These are phyloP conservation scores for Campoletis sonorensis DNA, from an alignment of 1,140 invertebrate species.

Conservation along the genomic window DNA sequence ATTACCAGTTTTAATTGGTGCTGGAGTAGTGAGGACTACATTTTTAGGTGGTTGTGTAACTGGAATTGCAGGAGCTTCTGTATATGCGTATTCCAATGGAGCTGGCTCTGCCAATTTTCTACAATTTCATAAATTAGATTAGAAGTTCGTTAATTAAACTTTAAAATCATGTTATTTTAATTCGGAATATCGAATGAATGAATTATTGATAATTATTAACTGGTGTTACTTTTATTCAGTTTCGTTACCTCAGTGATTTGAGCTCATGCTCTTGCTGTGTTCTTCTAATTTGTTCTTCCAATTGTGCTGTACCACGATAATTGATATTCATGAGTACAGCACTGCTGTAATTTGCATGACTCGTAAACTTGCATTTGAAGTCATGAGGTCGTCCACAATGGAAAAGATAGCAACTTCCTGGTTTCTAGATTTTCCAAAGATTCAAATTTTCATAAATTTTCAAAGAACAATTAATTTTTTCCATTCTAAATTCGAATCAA, in stretches of 20 bases:
- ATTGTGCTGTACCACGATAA: conserved; percentile 78
- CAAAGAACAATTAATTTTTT: conserved; percentile 24
- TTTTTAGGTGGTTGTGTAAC: conserved; percentile 60
- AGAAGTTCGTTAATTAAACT: not conserved
- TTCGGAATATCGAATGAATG: conserved; percentile 27
- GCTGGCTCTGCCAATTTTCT: conserved; percentile 60
- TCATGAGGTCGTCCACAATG: conserved; percentile 92
- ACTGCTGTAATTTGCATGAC: conserved; percentile 92
- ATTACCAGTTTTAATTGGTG: conserved; percentile 60
- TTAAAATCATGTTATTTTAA: not conserved
- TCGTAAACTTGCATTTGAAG: conserved; percentile 95
- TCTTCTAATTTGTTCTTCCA: conserved; percentile 83
- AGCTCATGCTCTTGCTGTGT: conserved; percentile 90
- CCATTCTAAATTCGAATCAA: not conserved
- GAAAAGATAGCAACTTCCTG: conserved; percentile 94
- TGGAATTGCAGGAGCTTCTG: conserved; percentile 56
- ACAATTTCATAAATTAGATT: conserved; percentile 17
- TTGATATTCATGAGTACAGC: conserved; percentile 83
- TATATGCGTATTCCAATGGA: conserved; percentile 63
- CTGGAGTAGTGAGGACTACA: conserved; percentile 57
- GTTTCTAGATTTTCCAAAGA: conserved; percentile 78
- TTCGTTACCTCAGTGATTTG: conserved; percentile 82
- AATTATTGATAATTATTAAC: conserved; percentile 26
- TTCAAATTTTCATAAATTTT: conserved; percentile 25
- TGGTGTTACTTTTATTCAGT: not conserved